These are phyloP conservation scores for Pyrocephalus nanus DNA, from an alignment of 2,797 vertebrate genomes.

Conservation along the genomic window DNA sequence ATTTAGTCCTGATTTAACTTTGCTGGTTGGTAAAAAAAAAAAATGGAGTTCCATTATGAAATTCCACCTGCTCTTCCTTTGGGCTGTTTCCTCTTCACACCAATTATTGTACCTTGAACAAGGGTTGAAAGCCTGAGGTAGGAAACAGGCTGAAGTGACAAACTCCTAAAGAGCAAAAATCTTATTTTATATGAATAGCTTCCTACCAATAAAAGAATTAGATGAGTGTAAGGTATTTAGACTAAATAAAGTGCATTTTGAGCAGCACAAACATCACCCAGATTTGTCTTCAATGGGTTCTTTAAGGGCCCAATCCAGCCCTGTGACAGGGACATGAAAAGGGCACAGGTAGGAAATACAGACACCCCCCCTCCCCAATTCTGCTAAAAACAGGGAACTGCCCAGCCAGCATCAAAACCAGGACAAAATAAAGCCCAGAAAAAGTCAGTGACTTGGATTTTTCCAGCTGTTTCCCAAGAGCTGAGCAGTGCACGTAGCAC, in stretches of 20 bases:
- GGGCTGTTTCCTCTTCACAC: not conserved
- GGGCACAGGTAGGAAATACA: conserved; percentile 10
- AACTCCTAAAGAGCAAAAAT: not conserved
- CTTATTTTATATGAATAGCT: not conserved
- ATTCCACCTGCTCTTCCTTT: not conserved
- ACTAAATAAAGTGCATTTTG: not conserved
- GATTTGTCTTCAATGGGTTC: not conserved
- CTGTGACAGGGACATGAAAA: not conserved
- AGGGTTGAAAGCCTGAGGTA: not conserved
- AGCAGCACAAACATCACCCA: not conserved
- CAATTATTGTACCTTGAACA: not conserved
- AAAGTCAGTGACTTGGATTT: conserved; percentile 28
- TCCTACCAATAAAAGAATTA: not conserved
- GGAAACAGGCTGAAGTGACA: not conserved
- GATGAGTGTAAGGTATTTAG: not conserved
- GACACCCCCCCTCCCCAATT: conserved; percentile 4
- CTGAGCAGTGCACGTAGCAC: not conserved
- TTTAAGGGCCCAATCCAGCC: not conserved
- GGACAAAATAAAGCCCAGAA: not conserved
- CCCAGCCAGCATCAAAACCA: conserved; percentile 50
- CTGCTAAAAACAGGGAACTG: conserved; percentile 63
- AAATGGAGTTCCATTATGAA: not conserved
- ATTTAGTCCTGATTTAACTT: not conserved
- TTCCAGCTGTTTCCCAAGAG: conserved; percentile 31
- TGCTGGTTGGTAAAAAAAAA: not conserved